Percentiles rank a stretch among this genome's conserved stretches.
phyloP scores from a whole-genome alignment of 2,797 vertebrate species.

The Chloroceryle inda region DNA sequence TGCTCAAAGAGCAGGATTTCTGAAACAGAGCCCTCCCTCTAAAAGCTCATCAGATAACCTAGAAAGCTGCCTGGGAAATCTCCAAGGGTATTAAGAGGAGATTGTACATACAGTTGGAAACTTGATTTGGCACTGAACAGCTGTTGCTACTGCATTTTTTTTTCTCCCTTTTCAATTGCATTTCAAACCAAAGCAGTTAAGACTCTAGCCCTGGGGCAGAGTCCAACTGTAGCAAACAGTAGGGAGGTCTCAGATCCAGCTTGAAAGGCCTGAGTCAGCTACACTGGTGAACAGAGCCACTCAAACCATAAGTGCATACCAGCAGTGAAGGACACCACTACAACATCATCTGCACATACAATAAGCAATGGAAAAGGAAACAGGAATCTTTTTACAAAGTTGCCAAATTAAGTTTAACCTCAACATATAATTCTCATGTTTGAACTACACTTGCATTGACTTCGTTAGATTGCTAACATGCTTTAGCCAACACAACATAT shows the following conservation, averaged over 20 bases:
- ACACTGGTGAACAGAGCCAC: not conserved
- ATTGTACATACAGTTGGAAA: not conserved
- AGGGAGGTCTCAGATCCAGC: not conserved
- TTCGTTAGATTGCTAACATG: not conserved
- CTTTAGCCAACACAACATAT: not conserved
- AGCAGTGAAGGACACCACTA: not conserved
- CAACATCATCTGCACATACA: not conserved
- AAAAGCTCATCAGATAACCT: not conserved
- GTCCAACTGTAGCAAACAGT: not conserved
- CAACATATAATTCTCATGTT: not conserved
- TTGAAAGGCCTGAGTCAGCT: not conserved
- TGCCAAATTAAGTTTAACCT: not conserved
- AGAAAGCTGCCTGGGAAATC: not conserved
- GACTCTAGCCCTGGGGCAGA: accelerated
- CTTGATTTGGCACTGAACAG: not conserved
- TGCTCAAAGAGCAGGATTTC: not conserved
- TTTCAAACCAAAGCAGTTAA: not conserved
- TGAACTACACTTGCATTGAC: not conserved
- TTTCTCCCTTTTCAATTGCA: not conserved
- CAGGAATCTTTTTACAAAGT: not conserved
- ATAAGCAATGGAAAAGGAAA: not conserved
- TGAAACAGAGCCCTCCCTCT: not conserved
- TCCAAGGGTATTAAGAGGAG: not conserved
- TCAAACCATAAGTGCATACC: not conserved
- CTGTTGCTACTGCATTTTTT: not conserved